Conservation (phyloP, 2,888 invertebrate genomes). For the Exephanes ischioxanthus region DNA sequence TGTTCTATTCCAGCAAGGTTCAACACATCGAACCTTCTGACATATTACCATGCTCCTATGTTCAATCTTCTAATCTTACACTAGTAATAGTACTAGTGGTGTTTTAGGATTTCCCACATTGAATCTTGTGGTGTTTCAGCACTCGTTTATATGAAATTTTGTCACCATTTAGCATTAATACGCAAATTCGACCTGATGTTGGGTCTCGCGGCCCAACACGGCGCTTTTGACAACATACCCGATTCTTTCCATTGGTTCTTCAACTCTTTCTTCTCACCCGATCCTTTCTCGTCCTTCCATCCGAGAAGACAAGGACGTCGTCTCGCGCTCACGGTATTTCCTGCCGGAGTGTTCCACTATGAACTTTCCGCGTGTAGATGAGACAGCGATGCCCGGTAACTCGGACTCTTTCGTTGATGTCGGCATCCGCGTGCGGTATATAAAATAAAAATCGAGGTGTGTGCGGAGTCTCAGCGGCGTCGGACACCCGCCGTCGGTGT, state of each 20-base stretch:
- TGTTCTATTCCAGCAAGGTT: no score
- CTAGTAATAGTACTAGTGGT: no score
- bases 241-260: constrained; percentile 14
- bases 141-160: no score
- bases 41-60: no score
- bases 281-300: constrained; percentile 63
- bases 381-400: constrained; percentile 14
- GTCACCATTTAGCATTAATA: neutral
- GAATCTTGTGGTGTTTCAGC: no score
- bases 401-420: constrained; percentile 39
- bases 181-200: constrained; percentile 57
- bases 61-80: no score
- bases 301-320: constrained; percentile 56
- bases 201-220: constrained; percentile 43
- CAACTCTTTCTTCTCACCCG: constrained; percentile 63
- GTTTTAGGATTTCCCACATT: no score
- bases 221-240: constrained; percentile 59
- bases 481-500: constrained; percentile 67
- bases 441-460: constrained; percentile 74
- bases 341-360: constrained; percentile 51
- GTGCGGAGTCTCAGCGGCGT: constrained; percentile 50
- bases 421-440: constrained; percentile 37
- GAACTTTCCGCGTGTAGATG: constrained; percentile 39
- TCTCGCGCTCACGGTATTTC: constrained; percentile 74
- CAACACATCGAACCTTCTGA: no score